Base-by-base conservation (phyloP, 1,140 invertebrate species). In the Zaprionus inermis region DNA sequence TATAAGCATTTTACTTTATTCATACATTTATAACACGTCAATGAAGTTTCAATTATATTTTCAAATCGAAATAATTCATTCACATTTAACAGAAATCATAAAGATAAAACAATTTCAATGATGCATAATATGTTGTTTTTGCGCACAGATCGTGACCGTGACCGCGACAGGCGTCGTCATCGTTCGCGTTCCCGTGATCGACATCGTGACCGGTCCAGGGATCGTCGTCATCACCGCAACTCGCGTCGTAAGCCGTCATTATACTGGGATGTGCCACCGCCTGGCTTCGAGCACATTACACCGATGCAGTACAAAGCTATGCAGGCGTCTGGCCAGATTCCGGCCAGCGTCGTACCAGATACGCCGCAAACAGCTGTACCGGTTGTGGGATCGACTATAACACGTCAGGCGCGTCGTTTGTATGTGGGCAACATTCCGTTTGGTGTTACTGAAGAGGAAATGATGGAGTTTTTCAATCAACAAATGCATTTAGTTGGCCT, bases 381-480 rank as follows among this genome's bases (percentile, higher is more conserved):
- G 16, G 98, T 99, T 67, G 98, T 99, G 18, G 98, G 99, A 20
- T 99, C 98, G 51, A 99, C 98, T 2, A 99, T 99, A 64, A 99
- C 99, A 10, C 94, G 99, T 72, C 99, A 99, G 93, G 98, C 98
- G 1, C 94, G 98, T 78, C 92, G 94, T 80, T 94, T 99, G 16
- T 99, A 99, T 93, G 98, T 99, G 44, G 99, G 99, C 68, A 99
- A 99, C 93, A 99, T 99, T 94, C 99, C 99, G 61, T 99, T 99
- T 93, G 99, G 99, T 71, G 98, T 99, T n/a, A 99, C 98, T 56
- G 99, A 99, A 94, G 98, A 99, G 92, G 98, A 99, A 92, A 99
- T 99, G 96, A 99, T 99, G 97, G 98, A 99, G 90, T 99, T 99
- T 93, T 99, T 99, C 94, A 99, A 99, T 94, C 97, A 99, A 92